Evolutionary conservation across 2,797 vertebrate species (phyloP), one percentile per base, ranked within the genome.

Genomic region (Hyperoplus immaculatus): DNA sequence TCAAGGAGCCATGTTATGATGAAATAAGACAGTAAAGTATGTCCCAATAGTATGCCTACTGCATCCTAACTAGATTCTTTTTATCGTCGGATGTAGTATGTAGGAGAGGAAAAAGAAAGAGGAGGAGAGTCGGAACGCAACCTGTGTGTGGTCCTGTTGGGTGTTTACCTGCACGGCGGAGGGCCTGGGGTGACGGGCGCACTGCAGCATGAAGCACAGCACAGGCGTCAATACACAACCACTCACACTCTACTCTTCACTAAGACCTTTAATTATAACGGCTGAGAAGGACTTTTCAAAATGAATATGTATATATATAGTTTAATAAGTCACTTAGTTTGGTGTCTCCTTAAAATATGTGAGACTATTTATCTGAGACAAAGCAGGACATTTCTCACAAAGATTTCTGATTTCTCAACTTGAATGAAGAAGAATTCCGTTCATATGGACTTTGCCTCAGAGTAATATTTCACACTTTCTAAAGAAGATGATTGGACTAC

Each of bases 141-240:
- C 21, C 21, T 21, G 21, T 29, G 29, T 29, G 29, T 29, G 29
- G 29, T 29, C 29, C 29, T 29, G 29, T 29, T n/a, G 21, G 1
- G 41, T 16, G 57, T 39, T 29, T 96, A 96, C 95, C 95, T 96
- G 95, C 96, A 96, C 6, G 88, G 88, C 58, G 88, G 92, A 61
- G 93, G 85, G 81, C 82, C 90, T 86, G 93, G 87, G 72, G 79
- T 75, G 89, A 77, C 69, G 88, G 90, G 79, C 77, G 86, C 92
- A 86, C 96, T 96, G 90, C 87, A 90, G 75, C 72, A 73, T 58
- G 73, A 88, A 84, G 91, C 81, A 89, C 81, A 91, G 76, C 82
- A 89, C 68, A 88, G 55, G 69, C 42, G 75, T 92, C 59, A 89
- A 69, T 62, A 84, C 61, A 87, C 68, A 80, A 64, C 71, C 57